phyloP scores from a whole-genome alignment of 2,888 invertebrate species.

The Bellardia pandia region DNA sequence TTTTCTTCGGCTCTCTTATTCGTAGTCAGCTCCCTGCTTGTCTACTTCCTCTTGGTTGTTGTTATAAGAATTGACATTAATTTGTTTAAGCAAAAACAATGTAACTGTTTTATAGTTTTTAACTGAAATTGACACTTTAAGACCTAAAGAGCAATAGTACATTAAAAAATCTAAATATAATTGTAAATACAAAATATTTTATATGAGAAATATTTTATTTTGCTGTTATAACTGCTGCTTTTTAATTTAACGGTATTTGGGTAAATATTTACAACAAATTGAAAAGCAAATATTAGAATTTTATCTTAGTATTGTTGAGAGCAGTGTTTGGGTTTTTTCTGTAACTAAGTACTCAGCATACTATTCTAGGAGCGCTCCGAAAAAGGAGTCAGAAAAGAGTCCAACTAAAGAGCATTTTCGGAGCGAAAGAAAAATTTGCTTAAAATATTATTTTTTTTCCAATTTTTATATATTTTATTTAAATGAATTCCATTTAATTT shows the following conservation, averaged over 20 bases:
- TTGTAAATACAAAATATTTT: too few relatives aligned
- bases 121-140: constrained; percentile 66
- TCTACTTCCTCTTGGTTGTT: constrained; percentile 21
- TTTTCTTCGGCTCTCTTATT: background rate
- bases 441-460: too few relatives aligned
- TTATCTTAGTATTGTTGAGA: background rate
- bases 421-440: too few relatives aligned
- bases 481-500: too few relatives aligned
- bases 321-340: background rate
- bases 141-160: constrained; percentile 7
- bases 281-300: constrained; percentile 34
- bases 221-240: constrained; percentile 44
- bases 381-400: too few relatives aligned
- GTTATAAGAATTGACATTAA: constrained; percentile 56
- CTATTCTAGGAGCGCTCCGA: too few relatives aligned
- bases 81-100: constrained; percentile 54
- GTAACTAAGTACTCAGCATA: background rate
- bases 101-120: constrained; percentile 50
- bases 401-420: too few relatives aligned
- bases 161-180: background rate
- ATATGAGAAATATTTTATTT: background rate
- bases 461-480: too few relatives aligned
- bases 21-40: constrained; percentile 1
- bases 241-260: constrained; percentile 48
- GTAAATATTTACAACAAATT: constrained; percentile 45